Percentiles rank a stretch among this genome's conserved stretches.
These are phyloP conservation scores for Plumapathes pennacea DNA, from an alignment of 92 coral and sea anemone species.

Conservation along the genomic window DNA sequence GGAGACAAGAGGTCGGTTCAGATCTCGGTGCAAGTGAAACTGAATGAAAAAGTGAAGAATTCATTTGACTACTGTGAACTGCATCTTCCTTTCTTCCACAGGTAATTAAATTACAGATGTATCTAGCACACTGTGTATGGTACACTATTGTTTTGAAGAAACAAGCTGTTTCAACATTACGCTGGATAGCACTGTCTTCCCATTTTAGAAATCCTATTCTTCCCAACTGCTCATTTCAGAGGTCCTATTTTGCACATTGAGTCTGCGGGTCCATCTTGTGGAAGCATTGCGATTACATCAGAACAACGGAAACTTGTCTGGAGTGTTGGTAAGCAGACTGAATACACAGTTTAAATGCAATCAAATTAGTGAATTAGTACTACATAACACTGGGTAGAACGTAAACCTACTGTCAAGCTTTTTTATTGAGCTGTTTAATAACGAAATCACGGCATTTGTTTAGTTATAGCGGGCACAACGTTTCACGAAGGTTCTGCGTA, in stretches of 20 bases:
- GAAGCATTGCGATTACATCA: constrained; percentile 66
- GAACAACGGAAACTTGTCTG: constrained; percentile 83
- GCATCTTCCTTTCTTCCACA: constrained; percentile 88
- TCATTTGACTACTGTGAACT: constrained; percentile 89
- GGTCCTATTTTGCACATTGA: constrained; percentile 74
- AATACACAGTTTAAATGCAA: too few relatives aligned
- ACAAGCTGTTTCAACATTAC: too few relatives aligned
- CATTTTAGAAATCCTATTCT: too few relatives aligned
- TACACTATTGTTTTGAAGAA: too few relatives aligned
- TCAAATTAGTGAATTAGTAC: too few relatives aligned
- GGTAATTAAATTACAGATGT: constrained; percentile 30
- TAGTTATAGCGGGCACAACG: too few relatives aligned
- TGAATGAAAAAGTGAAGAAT: constrained; percentile 73
- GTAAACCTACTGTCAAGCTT: neutral
- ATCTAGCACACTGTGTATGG: too few relatives aligned
- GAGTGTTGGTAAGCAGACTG: constrained; percentile 90
- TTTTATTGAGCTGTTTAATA: too few relatives aligned
- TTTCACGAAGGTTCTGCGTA: too few relatives aligned
- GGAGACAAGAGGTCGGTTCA: constrained; percentile 71
- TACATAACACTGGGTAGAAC: too few relatives aligned
- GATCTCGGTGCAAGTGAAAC: constrained; percentile 73
- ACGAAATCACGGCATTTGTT: too few relatives aligned
- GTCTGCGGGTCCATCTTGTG: constrained; percentile 73
- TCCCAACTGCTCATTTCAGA: constrained; percentile 46
- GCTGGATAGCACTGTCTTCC: too few relatives aligned